Base-by-base conservation (phyloP, 1,140 invertebrate species). In the Agraylea sexmaculata region DNA sequence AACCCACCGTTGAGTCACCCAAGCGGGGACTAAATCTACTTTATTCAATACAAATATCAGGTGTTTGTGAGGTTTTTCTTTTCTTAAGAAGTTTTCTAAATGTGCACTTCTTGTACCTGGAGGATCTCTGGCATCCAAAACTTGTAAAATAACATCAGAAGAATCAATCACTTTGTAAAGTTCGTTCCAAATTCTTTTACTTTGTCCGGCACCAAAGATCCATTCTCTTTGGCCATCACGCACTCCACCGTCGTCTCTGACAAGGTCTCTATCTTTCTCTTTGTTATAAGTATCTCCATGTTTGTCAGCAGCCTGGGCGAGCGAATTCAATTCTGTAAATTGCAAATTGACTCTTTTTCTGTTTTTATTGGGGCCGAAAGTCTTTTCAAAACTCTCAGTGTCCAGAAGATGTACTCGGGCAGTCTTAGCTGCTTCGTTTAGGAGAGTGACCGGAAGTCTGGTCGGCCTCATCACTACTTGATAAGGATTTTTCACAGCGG, bases 81-180 rank as follows among this genome's bases (percentile, higher is more conserved):
- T 89, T 50, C 74, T 76, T 18, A 94, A 56, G 59, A 78, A 97
- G 55, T 82, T 86, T 69, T 89, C 94, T 30, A 99, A 83, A 50
- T 92, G 85, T 32, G 83, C 78, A 49, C 88, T 95, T 42, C 95
- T 73, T 1, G 95, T 99, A 3, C 94, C 95, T 66, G 88, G 71
- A 0, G 93, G 92, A 74, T 98, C 89, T 46, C 94, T 71, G 1
- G 92, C 90, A 74, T 97, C 93, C 30, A 98, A 64, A 4, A 90
- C 77, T 72, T 98, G 89, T 11, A 98, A 63, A 16, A 99, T 60
- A 5, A 99, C 92, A 75, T 99, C 95, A 1, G 93, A 95, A 6
- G 94, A 98, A 64, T 99, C 96, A 32, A 99, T 84, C 7, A 98
- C 93, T 76, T 99, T 99, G 58, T 99, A 97, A 5, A 99, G 62